phyloP scores from a whole-genome alignment of 2,797 vertebrate genomes.

The Enteromius thamalakanensis region DNA sequence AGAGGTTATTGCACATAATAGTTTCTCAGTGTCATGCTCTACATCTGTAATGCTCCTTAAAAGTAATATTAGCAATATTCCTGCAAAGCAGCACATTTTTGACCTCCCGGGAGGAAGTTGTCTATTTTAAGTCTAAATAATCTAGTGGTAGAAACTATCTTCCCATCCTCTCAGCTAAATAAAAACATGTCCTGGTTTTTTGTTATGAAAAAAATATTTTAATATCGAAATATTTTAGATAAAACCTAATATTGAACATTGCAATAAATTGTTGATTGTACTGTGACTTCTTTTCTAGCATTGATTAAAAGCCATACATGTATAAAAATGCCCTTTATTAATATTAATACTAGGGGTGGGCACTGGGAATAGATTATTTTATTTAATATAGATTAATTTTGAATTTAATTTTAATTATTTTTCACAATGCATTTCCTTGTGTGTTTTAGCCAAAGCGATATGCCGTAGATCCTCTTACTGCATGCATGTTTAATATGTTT shows the following conservation, averaged over 20 bases:
- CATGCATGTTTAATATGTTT: no score
- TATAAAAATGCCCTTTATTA: background rate
- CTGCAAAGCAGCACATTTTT: background rate
- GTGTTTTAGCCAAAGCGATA: no score
- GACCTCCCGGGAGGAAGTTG: background rate
- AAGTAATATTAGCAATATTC: background rate
- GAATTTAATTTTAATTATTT: no score
- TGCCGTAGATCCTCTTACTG: no score
- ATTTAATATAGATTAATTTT: no score
- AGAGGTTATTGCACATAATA: background rate
- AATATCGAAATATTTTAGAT: background rate
- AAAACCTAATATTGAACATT: background rate
- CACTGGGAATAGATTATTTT: no score
- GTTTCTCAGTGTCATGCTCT: constrained; percentile 18
- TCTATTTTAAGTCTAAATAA: background rate
- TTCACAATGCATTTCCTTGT: no score
- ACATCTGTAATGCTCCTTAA: background rate
- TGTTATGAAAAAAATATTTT: no score
- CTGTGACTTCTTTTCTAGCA: background rate
- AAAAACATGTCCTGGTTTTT: background rate
- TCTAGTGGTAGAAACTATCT: constrained; percentile 2
- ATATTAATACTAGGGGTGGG: no score
- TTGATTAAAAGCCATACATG: background rate
- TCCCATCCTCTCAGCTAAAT: background rate
- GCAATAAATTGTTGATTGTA: no score